phyloP scores from a whole-genome alignment of 2,888 invertebrate species.

The Plagodis pulveraria region DNA sequence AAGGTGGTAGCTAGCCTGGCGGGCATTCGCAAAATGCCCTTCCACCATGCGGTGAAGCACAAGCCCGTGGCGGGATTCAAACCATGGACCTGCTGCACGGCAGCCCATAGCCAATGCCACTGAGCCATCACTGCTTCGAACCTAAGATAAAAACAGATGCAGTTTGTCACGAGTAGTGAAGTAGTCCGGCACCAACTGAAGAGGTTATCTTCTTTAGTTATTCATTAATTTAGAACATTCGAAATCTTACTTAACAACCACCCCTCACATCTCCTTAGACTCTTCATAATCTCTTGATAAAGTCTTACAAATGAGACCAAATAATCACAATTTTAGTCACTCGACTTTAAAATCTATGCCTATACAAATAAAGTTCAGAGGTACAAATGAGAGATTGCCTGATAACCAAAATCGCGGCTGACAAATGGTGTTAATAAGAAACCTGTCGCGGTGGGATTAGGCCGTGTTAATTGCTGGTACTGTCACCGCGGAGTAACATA shows the following conservation, averaged over 20 bases:
- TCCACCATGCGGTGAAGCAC: too few species aligned
- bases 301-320: conserved; percentile 15
- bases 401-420: conserved; percentile 46
- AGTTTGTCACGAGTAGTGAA: too few species aligned
- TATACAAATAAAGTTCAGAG: conserved; percentile 2
- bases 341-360: background rate
- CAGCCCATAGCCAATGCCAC: too few species aligned
- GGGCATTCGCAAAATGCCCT: too few species aligned
- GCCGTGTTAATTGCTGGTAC: conserved; percentile 74
- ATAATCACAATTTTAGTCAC: background rate
- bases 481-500: conserved; percentile 49
- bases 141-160: too few species aligned
- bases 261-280: background rate
- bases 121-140: too few species aligned
- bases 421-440: conserved; percentile 84
- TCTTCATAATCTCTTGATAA: conserved; percentile 10
- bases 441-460: conserved; percentile 79
- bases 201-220: background rate
- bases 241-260: background rate
- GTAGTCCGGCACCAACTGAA: too few species aligned
- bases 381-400: conserved; percentile 40
- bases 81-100: too few species aligned
- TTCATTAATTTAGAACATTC: background rate
- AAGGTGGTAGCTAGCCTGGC: too few species aligned
- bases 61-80: too few species aligned